Base-by-base conservation (phyloP, 2,888 invertebrate genomes). In the Strigamia maritima region DNA sequence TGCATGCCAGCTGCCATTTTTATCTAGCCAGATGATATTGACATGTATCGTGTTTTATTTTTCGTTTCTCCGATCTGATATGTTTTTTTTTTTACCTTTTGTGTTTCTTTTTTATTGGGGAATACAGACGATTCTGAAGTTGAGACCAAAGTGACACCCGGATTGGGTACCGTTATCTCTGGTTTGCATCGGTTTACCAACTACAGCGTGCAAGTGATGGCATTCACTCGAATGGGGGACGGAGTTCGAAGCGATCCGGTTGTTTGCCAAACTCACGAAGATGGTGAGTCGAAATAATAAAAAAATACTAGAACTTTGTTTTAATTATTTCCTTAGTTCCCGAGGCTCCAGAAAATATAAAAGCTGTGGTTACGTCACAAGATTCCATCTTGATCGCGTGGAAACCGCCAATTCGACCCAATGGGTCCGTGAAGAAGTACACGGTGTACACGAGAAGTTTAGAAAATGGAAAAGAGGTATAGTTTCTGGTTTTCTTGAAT, bases 171-270 rank as follows among this genome's bases (percentile, higher is more conserved):
- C 7, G 77, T 77, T 26, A 77, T 77, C 38, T 77, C 77, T 1
- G 77, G 77, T 19, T 22, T 77, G 54, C 77, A 54, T 49, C 44
- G 54, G 54, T 77, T 44, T 54, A 77, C 49, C 14, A 77, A 77
- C 22, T 77, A 77, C 54, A 77, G 77, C n/a, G 77, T 77, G 24
- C 77, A 77, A 35, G 77, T 77, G 44, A 26, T 77, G 77, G 77
- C 77, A 24, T 77, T 54, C 77, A 77, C 77, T 16, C 19, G 77
- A 0, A 54, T 49, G 19, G 77, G 77, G 8, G 77, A 77, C 26
- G 77, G 77, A 2, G 54, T 35, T 6, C 19, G 77, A 8, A 77
- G 77, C 26, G 77, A 77, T 54, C 26, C 77, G 1, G 28, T 54
- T 26, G 54, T 77, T 24, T 77, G 77, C 54, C 26, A 24, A 44